Percentiles rank a stretch among this genome's conserved stretches.
Evolutionary conservation across 2,888 invertebrate species (phyloP).

Genomic region (Erannis defoliaria): DNA sequence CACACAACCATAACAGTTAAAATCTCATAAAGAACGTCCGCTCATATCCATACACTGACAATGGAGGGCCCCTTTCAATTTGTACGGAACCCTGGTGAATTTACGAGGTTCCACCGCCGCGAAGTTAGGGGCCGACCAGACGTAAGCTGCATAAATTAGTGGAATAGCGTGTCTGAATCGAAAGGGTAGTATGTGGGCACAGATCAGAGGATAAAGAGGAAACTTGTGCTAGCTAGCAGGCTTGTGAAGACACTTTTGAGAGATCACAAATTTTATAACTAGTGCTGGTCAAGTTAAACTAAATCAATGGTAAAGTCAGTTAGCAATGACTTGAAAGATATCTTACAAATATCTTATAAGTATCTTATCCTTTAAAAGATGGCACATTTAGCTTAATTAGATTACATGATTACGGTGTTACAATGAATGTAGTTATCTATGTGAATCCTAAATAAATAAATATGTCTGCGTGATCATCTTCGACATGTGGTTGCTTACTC

Average conservation of each 20-base stretch:
- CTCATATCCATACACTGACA: slow-evolving; percentile 53
- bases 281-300: neutral
- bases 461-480: too few species aligned
- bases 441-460: too few species aligned
- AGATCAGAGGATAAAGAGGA: slow-evolving; percentile 48
- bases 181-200: slow-evolving; percentile 62
- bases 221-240: too few species aligned
- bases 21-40: slow-evolving; percentile 59
- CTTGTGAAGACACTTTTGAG: neutral
- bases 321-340: too few species aligned
- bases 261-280: neutral
- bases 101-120: slow-evolving; percentile 58
- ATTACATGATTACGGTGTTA: too few species aligned
- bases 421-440: too few species aligned
- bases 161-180: slow-evolving; percentile 57
- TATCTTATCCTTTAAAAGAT: too few species aligned
- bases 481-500: too few species aligned
- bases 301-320: too few species aligned
- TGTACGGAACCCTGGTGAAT: slow-evolving; percentile 62
- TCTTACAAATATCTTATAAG: too few species aligned
- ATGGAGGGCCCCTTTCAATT: slow-evolving; percentile 71
- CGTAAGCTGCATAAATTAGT: slow-evolving; percentile 77
- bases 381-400: too few species aligned
- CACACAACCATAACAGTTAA: slow-evolving; percentile 50
- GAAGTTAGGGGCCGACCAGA: slow-evolving; percentile 62